phyloP scores from a whole-genome alignment of 1,140 invertebrate genomes.

The Chymomyza costata region DNA sequence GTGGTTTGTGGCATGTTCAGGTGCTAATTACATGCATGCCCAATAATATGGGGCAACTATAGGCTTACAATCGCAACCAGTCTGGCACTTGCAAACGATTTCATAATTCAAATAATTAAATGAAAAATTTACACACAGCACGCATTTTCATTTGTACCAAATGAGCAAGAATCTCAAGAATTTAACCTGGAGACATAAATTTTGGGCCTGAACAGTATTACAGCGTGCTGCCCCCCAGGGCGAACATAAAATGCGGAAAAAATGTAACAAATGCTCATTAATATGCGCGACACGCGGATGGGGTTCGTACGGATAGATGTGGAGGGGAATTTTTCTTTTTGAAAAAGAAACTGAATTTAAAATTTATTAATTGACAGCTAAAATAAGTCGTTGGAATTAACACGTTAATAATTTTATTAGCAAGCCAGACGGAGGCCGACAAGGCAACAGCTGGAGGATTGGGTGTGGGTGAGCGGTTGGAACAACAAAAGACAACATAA shows the following conservation, averaged over 20 bases:
- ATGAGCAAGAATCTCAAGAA: constrained; percentile 51
- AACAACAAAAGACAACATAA: background rate
- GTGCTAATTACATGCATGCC: too few relatives aligned
- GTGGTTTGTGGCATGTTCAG: too few relatives aligned
- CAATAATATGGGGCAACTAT: too few relatives aligned
- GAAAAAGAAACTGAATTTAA: constrained; percentile 38
- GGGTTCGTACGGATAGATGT: background rate
- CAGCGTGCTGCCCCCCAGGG: background rate
- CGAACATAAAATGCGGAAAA: background rate
- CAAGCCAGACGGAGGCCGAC: constrained; percentile 14
- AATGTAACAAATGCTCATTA: constrained; percentile 67
- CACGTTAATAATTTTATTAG: constrained; percentile 70
- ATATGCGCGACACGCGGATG: constrained; percentile 58
- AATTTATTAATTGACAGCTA: constrained; percentile 73
- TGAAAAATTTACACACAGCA: too few relatives aligned
- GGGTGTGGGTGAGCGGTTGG: constrained; percentile 6
- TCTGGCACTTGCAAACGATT: too few relatives aligned
- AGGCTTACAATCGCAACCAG: too few relatives aligned
- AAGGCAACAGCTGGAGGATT: background rate
- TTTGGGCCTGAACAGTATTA: too few relatives aligned
- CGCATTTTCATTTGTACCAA: too few relatives aligned
- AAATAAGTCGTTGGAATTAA: constrained; percentile 63
- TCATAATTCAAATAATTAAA: too few relatives aligned
- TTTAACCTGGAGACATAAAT: constrained; percentile 67
- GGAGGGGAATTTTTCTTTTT: too few relatives aligned